Evolutionary conservation across 2,797 vertebrate species (phyloP).

Genomic region (Pipistrellus pygmaeus): DNA sequence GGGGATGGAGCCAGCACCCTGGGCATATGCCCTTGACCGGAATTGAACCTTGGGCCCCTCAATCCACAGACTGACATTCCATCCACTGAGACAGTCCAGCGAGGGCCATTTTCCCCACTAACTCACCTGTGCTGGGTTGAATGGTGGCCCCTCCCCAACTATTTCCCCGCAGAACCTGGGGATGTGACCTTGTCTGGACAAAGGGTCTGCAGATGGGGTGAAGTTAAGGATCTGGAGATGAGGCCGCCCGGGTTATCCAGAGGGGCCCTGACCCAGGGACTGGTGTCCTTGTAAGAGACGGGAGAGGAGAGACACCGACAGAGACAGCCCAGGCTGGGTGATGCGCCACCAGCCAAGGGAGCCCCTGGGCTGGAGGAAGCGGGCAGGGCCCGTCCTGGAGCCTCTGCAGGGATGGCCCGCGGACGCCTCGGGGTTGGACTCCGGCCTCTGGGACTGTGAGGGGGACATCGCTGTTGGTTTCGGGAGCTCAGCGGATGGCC

Average conservation of each 20-base stretch:
- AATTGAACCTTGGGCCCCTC: too few relatives aligned
- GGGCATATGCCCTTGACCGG: too few relatives aligned
- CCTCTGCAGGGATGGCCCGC: rapidly evolving
- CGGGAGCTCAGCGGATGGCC: neutral
- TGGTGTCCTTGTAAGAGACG: neutral
- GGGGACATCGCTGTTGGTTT: neutral
- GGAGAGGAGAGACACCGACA: neutral
- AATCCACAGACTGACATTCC: too few relatives aligned
- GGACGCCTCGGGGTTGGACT: rapidly evolving
- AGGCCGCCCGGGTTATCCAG: neutral
- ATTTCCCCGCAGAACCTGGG: neutral
- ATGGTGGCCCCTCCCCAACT: neutral
- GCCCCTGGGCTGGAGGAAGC: neutral
- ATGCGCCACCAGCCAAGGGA: too few relatives aligned
- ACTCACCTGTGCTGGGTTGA: neutral
- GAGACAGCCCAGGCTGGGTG: neutral
- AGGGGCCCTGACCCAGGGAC: too few relatives aligned
- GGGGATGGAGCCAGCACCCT: too few relatives aligned
- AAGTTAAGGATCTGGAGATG: neutral
- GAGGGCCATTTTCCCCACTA: too few relatives aligned
- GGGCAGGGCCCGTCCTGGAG: neutral
- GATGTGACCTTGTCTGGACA: neutral
- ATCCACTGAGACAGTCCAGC: too few relatives aligned
- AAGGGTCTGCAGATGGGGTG: neutral
- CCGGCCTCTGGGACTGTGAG: too few relatives aligned